These are phyloP conservation scores for Beroe forskalii DNA, from an alignment of 37 sponge, comb jelly and placozoan genomes.

Conservation along the genomic window DNA sequence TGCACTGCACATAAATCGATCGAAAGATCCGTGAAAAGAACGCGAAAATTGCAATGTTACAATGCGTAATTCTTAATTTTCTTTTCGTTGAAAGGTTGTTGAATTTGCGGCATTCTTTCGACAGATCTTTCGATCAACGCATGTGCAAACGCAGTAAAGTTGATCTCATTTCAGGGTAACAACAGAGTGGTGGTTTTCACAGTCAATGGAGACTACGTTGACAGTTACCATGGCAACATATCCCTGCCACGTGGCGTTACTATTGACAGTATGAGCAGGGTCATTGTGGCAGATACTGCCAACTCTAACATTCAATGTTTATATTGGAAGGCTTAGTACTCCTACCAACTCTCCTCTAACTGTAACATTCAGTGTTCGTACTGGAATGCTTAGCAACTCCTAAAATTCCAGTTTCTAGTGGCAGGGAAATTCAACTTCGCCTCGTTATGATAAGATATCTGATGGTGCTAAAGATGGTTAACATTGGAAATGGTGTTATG, in stretches of 20 bases:
- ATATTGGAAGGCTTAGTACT: constrained; percentile 56
- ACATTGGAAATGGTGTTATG: too few relatives aligned
- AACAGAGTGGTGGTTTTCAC: constrained; percentile 57
- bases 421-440: neutral
- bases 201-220: constrained; percentile 8
- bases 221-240: constrained; percentile 5
- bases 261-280: constrained; percentile 51
- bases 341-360: too few relatives aligned
- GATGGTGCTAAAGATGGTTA: too few relatives aligned
- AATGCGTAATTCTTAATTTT: too few relatives aligned
- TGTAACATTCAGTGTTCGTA: neutral
- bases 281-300: constrained; percentile 44
- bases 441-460: neutral
- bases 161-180: neutral
- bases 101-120: too few relatives aligned
- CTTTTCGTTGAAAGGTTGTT: too few relatives aligned
- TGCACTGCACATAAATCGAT: too few relatives aligned
- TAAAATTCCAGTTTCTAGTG: neutral
- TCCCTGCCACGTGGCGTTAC: constrained; percentile 37
- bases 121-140: too few relatives aligned
- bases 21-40: too few relatives aligned
- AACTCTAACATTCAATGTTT: constrained; percentile 53
- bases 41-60: too few relatives aligned
- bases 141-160: too few relatives aligned
- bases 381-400: neutral